These are phyloP conservation scores for Cottus gobio DNA, from an alignment of 2,113 vertebrate genomes.

Conservation along the genomic window DNA sequence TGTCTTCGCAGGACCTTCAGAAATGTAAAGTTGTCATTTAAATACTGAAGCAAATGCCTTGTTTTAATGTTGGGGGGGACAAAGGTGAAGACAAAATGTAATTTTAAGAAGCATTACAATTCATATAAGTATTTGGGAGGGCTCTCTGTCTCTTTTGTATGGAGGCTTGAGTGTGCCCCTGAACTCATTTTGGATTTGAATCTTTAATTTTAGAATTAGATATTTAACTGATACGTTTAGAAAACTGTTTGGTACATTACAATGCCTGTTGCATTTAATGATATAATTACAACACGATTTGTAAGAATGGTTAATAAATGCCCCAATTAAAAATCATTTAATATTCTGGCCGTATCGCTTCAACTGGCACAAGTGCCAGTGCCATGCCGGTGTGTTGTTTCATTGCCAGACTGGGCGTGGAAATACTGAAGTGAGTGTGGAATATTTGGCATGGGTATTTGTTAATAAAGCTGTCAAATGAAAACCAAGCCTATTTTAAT, in stretches of 20 bases:
- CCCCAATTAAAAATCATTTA: constrained; percentile 7
- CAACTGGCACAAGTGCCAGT: not conserved
- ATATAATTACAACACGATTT: constrained; percentile 5
- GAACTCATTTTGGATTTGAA: not conserved
- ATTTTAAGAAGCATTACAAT: not conserved
- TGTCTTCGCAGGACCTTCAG: not conserved
- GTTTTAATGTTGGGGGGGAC: not conserved
- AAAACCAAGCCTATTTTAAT: not conserved
- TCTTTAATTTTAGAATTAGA: not conserved
- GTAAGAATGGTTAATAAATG: constrained; percentile 7
- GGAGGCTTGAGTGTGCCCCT: not conserved
- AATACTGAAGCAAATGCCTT: not conserved
- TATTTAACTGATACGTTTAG: not conserved
- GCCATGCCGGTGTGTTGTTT: not conserved
- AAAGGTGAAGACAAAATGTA: not conserved
- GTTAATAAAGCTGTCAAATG: not conserved
- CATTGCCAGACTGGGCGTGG: not conserved
- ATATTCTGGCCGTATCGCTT: constrained; percentile 4
- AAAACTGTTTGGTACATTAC: not conserved
- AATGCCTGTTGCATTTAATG: not conserved
- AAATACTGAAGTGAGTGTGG: not conserved
- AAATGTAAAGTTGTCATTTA: not conserved
- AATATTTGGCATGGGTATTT: not conserved
- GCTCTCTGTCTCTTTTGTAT: not conserved
- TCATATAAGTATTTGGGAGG: not conserved